phyloP scores from a whole-genome alignment of 2,113 vertebrate species.

The Cyanoramphus novaezelandiae region DNA sequence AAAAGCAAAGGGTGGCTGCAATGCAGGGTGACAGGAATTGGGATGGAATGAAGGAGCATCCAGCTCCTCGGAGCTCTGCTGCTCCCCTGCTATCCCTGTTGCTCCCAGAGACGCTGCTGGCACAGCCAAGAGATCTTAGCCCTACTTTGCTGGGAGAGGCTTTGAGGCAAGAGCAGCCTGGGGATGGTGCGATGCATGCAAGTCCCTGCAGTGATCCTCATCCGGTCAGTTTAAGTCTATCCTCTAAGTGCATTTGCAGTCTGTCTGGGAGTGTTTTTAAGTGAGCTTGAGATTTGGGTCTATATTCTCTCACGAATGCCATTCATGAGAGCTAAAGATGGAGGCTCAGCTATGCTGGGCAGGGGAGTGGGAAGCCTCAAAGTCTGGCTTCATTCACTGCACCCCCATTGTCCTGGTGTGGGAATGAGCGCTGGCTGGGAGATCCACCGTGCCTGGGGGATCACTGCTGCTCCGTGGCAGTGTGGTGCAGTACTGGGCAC shows the following conservation, averaged over 20 bases:
- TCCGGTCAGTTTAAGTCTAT: fast-evolving
- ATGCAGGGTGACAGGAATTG: neutral
- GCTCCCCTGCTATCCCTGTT: neutral
- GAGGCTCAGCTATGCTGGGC: neutral
- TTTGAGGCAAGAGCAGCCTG: neutral
- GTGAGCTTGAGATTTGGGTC: neutral
- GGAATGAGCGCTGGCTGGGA: fast-evolving
- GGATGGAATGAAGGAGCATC: neutral
- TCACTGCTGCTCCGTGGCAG: neutral
- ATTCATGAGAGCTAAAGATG: neutral
- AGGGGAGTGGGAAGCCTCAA: neutral
- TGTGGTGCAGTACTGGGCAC: neutral
- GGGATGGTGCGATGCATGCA: fast-evolving
- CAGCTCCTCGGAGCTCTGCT: fast-evolving
- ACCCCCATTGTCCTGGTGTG: fast-evolving
- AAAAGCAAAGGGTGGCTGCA: neutral
- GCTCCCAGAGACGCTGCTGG: neutral
- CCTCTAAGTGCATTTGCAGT: neutral
- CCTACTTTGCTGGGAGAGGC: neutral
- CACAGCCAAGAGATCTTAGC: too few relatives aligned
- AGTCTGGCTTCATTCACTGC: neutral
- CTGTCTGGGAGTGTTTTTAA: fast-evolving
- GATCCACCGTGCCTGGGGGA: fast-evolving
- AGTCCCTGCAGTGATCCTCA: neutral
- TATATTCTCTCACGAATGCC: neutral